Evolutionary conservation across 1,140 invertebrate species (phyloP).

Genomic region (Elysia chlorotica): DNA sequence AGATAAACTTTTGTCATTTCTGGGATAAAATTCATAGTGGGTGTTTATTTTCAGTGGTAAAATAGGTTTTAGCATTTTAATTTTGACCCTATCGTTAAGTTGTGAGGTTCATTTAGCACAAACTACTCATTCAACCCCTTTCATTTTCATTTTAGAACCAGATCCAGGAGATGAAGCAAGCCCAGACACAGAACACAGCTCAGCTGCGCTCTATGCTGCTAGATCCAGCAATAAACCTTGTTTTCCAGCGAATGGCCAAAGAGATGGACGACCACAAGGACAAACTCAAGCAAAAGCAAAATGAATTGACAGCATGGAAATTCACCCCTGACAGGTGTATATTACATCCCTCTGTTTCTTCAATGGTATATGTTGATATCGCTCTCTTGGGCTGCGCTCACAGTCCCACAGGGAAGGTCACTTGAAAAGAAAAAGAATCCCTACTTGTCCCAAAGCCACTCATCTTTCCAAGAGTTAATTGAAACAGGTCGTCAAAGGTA

Average conservation of each 20-base stretch:
- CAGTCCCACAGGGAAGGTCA: no score
- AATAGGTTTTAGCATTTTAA: no score
- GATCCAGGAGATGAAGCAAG: constrained; percentile 76
- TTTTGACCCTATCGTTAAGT: no score
- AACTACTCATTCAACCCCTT: no score
- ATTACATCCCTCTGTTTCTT: constrained; percentile 33
- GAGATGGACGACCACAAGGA: constrained; percentile 88
- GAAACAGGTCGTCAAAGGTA: no score
- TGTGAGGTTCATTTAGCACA: no score
- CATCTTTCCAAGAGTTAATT: no score
- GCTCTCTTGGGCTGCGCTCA: neutral
- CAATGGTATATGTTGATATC: constrained; percentile 11
- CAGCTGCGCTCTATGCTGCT: constrained; percentile 81
- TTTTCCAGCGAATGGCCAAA: constrained; percentile 89
- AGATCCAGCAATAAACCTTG: constrained; percentile 94
- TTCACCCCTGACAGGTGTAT: constrained; percentile 93
- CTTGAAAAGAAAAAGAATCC: no score
- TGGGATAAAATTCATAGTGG: no score
- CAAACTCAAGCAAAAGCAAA: constrained; percentile 94
- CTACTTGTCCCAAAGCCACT: no score
- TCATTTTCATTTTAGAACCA: constrained; percentile 85
- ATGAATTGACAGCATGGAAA: constrained; percentile 97
- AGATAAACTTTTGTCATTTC: no score
- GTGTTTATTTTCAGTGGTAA: no score
- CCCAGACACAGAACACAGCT: constrained; percentile 76